Evolutionary conservation across 2,888 invertebrate genomes (phyloP), one percentile per base, ranked within the genome.

Genomic region (Deilephila elpenor): DNA sequence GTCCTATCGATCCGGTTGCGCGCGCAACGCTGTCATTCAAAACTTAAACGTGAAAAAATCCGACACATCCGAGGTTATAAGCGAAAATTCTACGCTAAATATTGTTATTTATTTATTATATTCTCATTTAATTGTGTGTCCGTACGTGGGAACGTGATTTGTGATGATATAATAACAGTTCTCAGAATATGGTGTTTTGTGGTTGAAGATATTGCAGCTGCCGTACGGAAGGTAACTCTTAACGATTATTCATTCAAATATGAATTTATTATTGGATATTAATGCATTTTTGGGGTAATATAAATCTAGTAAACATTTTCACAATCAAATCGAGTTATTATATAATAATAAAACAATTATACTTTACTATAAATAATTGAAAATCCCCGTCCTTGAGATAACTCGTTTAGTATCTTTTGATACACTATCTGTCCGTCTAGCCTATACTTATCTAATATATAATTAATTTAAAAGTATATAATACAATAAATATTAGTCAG

Each of bases 1-100:
- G 29, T 71, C 53, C 62, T 87, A 93, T 92, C 85, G 93, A 93
- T 90, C 85, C 73, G 19, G 56, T 17, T 93, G 93, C 93, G 93
- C 93, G 93, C 93, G 93, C 93, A 93, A 62, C 56, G 53, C 81
- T 88, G 90, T 86, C 89, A 87, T 75, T 78, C 80, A 75, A 79
- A 77, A 77, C 80, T 81, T 79, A 77, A 85, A 82, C 76, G 83
- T 85, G 88, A 89, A 88, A 89, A 89, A 91, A 88, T 81, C 84
- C 84, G 78, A 78, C 75, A 76, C 75, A 76, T 77, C 78, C 64
- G 81, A 88, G 88, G 88, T 90, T 90, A 59, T 72, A 19, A 70
- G 67, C 74, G 53, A 34, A 20, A 34, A 7, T 62, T 70, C 72
- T 19, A 34, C 51, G n/a, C 37, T 53, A 51, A 51, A 53, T 29